Percentiles rank a stretch among this genome's conserved stretches.
These are phyloP conservation scores for Neodiprion lecontei DNA, from an alignment of 1,140 invertebrate species.

Conservation along the genomic window DNA sequence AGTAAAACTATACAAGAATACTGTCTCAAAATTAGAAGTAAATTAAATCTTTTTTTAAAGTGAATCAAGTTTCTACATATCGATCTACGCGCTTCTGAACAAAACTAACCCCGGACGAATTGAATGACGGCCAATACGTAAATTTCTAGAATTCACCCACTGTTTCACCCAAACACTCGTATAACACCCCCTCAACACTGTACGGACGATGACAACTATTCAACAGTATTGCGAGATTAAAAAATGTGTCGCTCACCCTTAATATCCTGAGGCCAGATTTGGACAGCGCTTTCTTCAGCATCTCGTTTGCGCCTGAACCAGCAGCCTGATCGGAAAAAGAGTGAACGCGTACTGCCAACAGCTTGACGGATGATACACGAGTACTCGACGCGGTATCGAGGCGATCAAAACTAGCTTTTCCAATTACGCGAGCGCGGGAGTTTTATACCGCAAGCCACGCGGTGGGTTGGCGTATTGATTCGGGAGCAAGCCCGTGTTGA, in stretches of 20 bases:
- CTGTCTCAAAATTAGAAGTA: too few species aligned
- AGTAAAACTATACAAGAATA: too few species aligned
- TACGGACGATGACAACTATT: background rate
- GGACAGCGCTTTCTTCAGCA: conserved; percentile 53
- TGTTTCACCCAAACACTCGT: background rate
- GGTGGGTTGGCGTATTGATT: background rate
- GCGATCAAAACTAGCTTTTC: conserved; percentile 14
- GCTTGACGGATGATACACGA: conserved; percentile 10
- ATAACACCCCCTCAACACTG: background rate
- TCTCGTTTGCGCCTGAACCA: conserved; percentile 20
- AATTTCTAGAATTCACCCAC: background rate
- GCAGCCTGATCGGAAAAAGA: background rate
- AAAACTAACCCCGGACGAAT: too few species aligned
- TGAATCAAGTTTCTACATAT: too few species aligned
- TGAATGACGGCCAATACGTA: too few species aligned
- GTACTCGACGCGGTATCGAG: conserved; percentile 25
- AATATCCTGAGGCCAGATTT: conserved; percentile 54
- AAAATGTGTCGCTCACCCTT: conserved; percentile 42
- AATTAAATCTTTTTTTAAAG: too few species aligned
- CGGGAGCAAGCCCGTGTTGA: conserved; percentile 18
- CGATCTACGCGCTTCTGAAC: too few species aligned
- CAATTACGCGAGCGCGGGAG: background rate
- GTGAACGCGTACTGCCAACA: conserved; percentile 6
- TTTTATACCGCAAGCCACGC: background rate
- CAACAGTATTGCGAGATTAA: background rate